Base-by-base conservation (phyloP, 1,140 invertebrate genomes). In the Vanessa atalanta region DNA sequence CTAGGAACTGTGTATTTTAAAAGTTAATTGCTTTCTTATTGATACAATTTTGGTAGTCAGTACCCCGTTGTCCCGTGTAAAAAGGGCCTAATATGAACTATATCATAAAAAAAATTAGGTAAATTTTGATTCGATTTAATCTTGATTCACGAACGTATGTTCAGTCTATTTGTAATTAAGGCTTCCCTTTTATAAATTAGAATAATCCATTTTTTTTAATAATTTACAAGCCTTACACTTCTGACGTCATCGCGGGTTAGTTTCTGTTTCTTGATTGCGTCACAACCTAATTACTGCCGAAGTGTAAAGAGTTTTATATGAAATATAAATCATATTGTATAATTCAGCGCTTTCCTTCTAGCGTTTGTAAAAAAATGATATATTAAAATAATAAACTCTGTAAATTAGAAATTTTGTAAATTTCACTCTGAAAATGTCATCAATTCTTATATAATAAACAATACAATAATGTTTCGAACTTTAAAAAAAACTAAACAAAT, bases 171-270 rank as follows among this genome's bases (percentile, higher is more conserved):
- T 3, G 31, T 61, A 61, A 61, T 70, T 81, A 86, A 83, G 82
- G 81, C 82, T 85, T 83, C 57, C 80, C 79, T 77, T 84, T 85
- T 86, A 79, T 84, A 80, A 78, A 81, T 77, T 82, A 80, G 78
- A 80, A 70, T 76, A 48, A n/a, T 47, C 71, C 71, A 26, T 37
- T 60, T 47, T 37, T 47, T 37, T 61, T n/a, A 61, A 16, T 57
- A 57, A 15, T 61, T 37, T 61, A 61, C 57, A 37, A 37, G 14
- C n/a, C 57, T 61, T 11, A 61, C 7, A 61, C 23, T 61, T 61
- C 57, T 61, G 57, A 61, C 57, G 26, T 61, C 57, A 61, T 15
- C 6, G 4, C 57, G 16, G 20, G 50, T 57, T 23, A 23, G 7
- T 12, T 23, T 57, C 1, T 11, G 7, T 9, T 43, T 43, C 37